Evolutionary conservation across 2,797 vertebrate species (phyloP).

Genomic region (Erethizon dorsatum): DNA sequence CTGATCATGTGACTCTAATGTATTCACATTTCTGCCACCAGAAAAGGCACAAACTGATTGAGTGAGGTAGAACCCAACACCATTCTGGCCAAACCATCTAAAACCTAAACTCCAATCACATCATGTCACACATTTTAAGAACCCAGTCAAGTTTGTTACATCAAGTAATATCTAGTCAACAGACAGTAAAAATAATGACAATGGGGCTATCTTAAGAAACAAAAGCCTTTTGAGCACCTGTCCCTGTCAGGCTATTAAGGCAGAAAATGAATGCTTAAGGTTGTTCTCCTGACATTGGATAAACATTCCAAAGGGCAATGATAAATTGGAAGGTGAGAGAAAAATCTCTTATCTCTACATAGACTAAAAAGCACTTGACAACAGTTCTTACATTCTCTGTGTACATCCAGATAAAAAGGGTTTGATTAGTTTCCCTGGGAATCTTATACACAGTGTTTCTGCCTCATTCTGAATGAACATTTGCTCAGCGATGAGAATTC

Average conservation of each 20-base stretch:
- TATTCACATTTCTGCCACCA: background rate
- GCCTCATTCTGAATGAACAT: background rate
- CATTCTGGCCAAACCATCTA: accelerated
- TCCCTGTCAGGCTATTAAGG: conserved; percentile 48
- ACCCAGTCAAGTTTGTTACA: background rate
- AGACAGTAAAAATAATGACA: conserved; percentile 46
- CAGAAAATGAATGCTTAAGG: background rate
- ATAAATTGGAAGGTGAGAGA: conserved; percentile 62
- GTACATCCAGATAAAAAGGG: background rate
- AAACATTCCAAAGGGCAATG: conserved; percentile 57
- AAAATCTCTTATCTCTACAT: conserved; percentile 72
- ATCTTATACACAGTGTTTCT: background rate
- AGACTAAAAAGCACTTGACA: conserved; percentile 44
- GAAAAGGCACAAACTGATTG: background rate
- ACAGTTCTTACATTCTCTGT: background rate
- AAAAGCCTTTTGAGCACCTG: conserved; percentile 24
- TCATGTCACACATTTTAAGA: background rate
- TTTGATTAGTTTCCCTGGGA: background rate
- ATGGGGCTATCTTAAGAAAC: background rate
- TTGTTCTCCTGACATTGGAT: conserved; percentile 39
- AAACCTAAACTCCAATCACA: background rate
- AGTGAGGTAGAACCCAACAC: background rate
- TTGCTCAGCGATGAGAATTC: background rate
- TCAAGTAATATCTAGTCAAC: conserved; percentile 5
- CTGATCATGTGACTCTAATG: background rate